A percentile compares a stretch with the other conserved stretches of the same genome.
These are phyloP conservation scores for Drosophila pegasa DNA, from an alignment of 2,888 invertebrate genomes.

Conservation along the genomic window DNA sequence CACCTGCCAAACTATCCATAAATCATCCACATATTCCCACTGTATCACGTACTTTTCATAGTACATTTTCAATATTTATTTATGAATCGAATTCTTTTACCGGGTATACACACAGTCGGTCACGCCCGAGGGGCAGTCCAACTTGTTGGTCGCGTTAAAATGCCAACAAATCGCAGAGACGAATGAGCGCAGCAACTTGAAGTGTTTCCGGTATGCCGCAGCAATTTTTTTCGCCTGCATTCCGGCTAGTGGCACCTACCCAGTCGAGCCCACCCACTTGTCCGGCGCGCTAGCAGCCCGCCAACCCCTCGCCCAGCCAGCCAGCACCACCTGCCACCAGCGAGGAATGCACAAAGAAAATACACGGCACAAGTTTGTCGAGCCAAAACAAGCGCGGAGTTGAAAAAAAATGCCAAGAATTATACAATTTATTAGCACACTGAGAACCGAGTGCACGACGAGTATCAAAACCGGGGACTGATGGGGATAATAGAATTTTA, in stretches of 20 bases:
- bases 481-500: constrained; percentile 59
- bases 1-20: too few relatives aligned
- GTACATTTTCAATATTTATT: too few relatives aligned
- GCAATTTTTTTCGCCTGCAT: constrained; percentile 61
- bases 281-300: constrained; percentile 4
- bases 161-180: constrained; percentile 81
- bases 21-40: too few relatives aligned
- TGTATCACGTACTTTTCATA: too few relatives aligned
- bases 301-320: background rate
- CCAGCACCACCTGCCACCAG: constrained; percentile 11
- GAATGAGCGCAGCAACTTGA: constrained; percentile 79
- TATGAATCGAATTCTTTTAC: background rate
- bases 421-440: constrained; percentile 67
- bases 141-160: constrained; percentile 68
- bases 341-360: constrained; percentile 53
- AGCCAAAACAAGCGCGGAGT: constrained; percentile 44
- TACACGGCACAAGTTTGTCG: constrained; percentile 60
- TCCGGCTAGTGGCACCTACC: constrained; percentile 33
- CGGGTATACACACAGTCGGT: constrained; percentile 9
- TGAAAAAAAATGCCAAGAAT: constrained; percentile 35
- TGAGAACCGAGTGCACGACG: constrained; percentile 18
- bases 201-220: constrained; percentile 81
- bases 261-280: constrained; percentile 8
- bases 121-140: background rate
- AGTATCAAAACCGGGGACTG: constrained; percentile 31